Evolutionary conservation across 2,888 invertebrate species (phyloP).

Genomic region (Apamea epomidion): DNA sequence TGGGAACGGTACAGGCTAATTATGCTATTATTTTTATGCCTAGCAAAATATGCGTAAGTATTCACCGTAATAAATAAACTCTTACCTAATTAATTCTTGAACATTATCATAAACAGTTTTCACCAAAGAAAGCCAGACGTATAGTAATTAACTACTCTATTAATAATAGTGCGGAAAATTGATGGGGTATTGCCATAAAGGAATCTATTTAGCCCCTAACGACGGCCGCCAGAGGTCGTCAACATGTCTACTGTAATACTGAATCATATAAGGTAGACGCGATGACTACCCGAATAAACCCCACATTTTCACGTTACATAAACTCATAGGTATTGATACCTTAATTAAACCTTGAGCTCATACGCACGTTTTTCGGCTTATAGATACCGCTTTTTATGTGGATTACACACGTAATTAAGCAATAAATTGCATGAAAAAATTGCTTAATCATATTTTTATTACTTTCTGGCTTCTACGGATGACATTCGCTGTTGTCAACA

Average conservation of each 20-base stretch:
- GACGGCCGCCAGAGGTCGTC: slow-evolving; percentile 27
- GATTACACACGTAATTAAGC: slow-evolving; percentile 78
- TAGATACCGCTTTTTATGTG: slow-evolving; percentile 73
- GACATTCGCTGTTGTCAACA: slow-evolving; percentile 58
- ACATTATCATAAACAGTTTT: slow-evolving; percentile 32
- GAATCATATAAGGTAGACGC: slow-evolving; percentile 42
- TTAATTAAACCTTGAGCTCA: slow-evolving; percentile 56
- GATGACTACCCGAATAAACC: slow-evolving; percentile 54
- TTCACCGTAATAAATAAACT: slow-evolving; percentile 6
- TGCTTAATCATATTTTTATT: slow-evolving; percentile 70
- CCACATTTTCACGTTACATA: slow-evolving; percentile 48
- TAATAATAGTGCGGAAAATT: slow-evolving; percentile 36
- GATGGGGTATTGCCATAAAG: slow-evolving; percentile 31
- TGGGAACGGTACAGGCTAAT: background rate
- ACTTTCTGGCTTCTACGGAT: slow-evolving; percentile 60
- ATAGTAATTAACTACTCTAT: slow-evolving; percentile 29
- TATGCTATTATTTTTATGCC: background rate
- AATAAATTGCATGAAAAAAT: slow-evolving; percentile 80
- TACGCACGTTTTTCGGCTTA: slow-evolving; percentile 48
- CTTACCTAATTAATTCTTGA: slow-evolving; percentile 6
- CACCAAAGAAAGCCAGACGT: slow-evolving; percentile 18
- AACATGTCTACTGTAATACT: slow-evolving; percentile 40
- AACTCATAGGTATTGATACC: slow-evolving; percentile 57
- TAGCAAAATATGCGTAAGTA: slow-evolving; percentile 10
- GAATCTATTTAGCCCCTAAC: slow-evolving; percentile 36